These are phyloP conservation scores for Tetranychus urticae DNA, from an alignment of 1,140 invertebrate genomes.

Conservation along the genomic window DNA sequence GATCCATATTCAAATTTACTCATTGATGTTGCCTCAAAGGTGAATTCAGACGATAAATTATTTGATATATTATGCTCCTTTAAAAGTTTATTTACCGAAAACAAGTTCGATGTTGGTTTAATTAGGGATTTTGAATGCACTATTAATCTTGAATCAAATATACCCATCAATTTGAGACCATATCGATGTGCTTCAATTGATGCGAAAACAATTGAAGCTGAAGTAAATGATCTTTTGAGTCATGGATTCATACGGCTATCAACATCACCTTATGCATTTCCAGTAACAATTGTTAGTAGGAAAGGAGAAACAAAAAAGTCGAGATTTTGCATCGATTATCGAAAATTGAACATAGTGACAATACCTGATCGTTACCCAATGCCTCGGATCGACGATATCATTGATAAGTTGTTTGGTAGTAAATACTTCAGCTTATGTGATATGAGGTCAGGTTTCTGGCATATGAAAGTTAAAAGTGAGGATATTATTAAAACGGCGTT, in stretches of 20 bases:
- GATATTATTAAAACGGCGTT: constrained; percentile 24
- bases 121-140: not conserved
- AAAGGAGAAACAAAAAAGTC: not conserved
- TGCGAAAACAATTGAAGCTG: not conserved
- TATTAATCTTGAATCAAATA: not conserved
- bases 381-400: constrained; percentile 16
- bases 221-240: not conserved
- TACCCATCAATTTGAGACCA: not conserved
- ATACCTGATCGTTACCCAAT: constrained; percentile 6
- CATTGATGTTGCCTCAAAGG: too few species aligned
- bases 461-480: constrained; percentile 18
- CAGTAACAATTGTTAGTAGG: not conserved
- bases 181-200: constrained; percentile 16
- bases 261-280: not conserved
- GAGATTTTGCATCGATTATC: not conserved
- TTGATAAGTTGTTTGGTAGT: constrained; percentile 16
- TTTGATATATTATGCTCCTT: not conserved
- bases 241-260: not conserved
- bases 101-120: not conserved
- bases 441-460: constrained; percentile 24
- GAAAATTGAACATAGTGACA: not conserved
- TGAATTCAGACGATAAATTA: not conserved
- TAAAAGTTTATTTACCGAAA: not conserved
- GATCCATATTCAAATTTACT: too few species aligned
- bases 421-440: constrained; percentile 23